Conservation (phyloP, 2,888 invertebrate genomes). For the Lordiphosa andalusiaca region DNA sequence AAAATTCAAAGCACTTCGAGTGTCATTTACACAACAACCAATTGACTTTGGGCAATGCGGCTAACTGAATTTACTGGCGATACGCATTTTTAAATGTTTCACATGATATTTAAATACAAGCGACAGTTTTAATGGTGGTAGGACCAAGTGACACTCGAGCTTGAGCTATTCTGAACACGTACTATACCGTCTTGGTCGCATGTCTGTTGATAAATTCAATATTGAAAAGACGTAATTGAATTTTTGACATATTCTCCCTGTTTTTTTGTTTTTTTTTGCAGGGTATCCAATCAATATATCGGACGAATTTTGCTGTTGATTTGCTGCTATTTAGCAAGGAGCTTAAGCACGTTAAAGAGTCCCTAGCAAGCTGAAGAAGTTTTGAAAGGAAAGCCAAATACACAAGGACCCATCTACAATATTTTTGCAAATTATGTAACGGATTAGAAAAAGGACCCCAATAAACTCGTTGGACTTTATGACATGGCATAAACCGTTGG, state of each 20-base stretch:
- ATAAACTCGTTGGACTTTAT: conserved; percentile 45
- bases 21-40: conserved; percentile 67
- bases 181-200: conserved; percentile 26
- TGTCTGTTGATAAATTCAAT: conserved; percentile 77
- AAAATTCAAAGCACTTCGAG: conserved; percentile 75
- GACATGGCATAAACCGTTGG: conserved; percentile 44
- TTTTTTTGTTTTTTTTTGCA: conserved; percentile 4
- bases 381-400: too few species aligned
- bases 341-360: too few species aligned
- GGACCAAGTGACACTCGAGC: conserved; percentile 7
- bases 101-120: conserved; percentile 68
- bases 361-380: too few species aligned
- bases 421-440: conserved; percentile 8
- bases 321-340: too few species aligned
- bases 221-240: conserved; percentile 78
- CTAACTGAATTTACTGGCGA: conserved; percentile 58
- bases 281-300: conserved; percentile 14
- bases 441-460: conserved; percentile 36
- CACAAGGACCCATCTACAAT: background rate
- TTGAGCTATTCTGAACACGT: conserved; percentile 71
- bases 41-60: conserved; percentile 25
- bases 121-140: conserved; percentile 71
- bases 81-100: conserved; percentile 70
- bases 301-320: background rate
- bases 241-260: conserved; percentile 43